A percentile compares a stretch with the other conserved stretches of the same genome.
phyloP scores from a whole-genome alignment of 2,888 invertebrate species.

The Scaptomyza polygonia region DNA sequence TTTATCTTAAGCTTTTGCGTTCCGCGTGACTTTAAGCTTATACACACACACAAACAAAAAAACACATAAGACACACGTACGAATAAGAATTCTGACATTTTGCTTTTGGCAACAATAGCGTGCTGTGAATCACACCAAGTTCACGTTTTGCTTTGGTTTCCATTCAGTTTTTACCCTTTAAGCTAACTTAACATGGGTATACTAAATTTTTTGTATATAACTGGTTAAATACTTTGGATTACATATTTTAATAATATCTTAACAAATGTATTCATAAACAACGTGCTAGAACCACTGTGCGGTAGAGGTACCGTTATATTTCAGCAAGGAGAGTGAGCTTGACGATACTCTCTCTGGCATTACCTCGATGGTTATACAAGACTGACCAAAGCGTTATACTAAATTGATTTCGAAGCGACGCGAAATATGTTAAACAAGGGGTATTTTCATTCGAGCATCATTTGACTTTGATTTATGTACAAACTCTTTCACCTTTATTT shows the following conservation, averaged over 20 bases:
- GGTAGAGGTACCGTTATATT: neutral
- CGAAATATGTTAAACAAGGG: no score
- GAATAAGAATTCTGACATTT: constrained; percentile 11
- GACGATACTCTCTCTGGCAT: neutral
- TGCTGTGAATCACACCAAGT: constrained; percentile 43
- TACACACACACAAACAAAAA: constrained; percentile 6
- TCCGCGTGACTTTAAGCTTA: constrained; percentile 68
- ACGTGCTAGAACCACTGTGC: neutral
- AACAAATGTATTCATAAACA: neutral
- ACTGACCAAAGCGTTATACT: neutral
- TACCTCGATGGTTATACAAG: neutral
- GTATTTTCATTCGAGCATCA: neutral
- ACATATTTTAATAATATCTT: neutral
- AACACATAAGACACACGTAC: neutral
- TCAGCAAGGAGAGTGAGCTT: neutral
- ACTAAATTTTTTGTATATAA: neutral
- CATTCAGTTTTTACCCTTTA: constrained; percentile 25
- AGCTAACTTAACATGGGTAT: neutral
- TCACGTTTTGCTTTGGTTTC: constrained; percentile 39
- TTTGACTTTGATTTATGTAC: neutral
- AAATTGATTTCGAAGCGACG: no score
- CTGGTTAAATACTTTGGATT: no score
- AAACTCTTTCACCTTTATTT: constrained; percentile 17
- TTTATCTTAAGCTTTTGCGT: constrained; percentile 57
- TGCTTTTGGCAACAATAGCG: constrained; percentile 42